Evolutionary conservation across 2,888 invertebrate genomes (phyloP).

Genomic region (Trissoscelio sp.): DNA sequence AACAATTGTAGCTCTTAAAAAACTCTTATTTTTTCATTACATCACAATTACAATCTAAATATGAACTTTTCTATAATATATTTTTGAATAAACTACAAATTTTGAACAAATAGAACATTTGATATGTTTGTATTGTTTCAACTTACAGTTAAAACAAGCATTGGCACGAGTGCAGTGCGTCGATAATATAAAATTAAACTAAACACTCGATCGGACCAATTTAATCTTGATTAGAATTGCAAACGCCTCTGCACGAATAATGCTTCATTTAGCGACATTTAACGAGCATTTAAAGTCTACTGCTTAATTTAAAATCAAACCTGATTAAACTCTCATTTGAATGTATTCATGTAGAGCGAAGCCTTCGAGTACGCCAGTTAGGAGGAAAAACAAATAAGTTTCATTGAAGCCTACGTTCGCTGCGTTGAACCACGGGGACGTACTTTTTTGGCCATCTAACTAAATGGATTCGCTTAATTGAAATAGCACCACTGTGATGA

Average conservation of each 20-base stretch:
- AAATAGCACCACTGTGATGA: constrained; percentile 15
- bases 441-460: neutral
- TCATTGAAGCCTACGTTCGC: constrained; percentile 4
- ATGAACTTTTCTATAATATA: constrained; percentile 1
- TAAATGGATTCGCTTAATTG: neutral
- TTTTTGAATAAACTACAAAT: constrained; percentile 6
- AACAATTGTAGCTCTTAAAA: neutral
- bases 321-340: constrained; percentile 40
- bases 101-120: neutral
- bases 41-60: constrained; percentile 2
- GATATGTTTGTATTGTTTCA: constrained; percentile 8
- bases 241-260: constrained; percentile 24
- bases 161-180: constrained; percentile 7
- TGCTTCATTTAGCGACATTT: constrained; percentile 35
- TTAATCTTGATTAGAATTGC: constrained; percentile 30
- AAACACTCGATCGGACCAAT: constrained; percentile 45
- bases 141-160: neutral
- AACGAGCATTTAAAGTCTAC: constrained; percentile 17
- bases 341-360: constrained; percentile 20
- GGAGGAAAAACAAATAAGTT: constrained; percentile 28
- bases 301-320: constrained; percentile 27
- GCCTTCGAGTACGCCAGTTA: neutral
- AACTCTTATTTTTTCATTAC: neutral
- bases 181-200: neutral
- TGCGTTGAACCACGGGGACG: neutral